Base-by-base conservation (phyloP, 2,797 vertebrate genomes). In the Myotis planiceps region DNA sequence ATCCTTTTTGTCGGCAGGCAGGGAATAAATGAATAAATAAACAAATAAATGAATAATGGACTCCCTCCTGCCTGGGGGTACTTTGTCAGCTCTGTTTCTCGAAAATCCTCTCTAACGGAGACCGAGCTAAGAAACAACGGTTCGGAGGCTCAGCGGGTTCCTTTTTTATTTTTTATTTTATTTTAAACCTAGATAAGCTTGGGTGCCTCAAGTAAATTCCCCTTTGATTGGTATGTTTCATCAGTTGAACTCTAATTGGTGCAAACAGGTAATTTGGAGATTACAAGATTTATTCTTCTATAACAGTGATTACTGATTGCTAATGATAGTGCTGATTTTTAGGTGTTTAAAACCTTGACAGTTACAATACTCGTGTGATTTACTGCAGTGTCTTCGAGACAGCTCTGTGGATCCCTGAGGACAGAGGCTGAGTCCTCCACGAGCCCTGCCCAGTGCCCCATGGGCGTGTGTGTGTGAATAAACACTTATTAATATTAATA, bases 221-320 rank as follows among this genome's bases (percentile, higher is more conserved):
- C 94, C 88, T 97, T 97, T 98, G 98, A 98, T 98, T 98, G 97
- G 97, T 97, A 98, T 98, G 98, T 98, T 98, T 98, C 98, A 98
- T 98, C 98, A 98, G 98, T 98, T 96, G 97, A 98, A 97, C 97
- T 98, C 97, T 98, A 98, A 98, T 98, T 98, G 98, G 98, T 98
- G 97, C 98, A 98, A 98, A 98, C 98, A 98, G 98, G 98, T 98
- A 98, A 97, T 98, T 98, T 98, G 98, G 97, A 98, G 98, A 98
- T 98, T 98, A 98, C 98, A 97, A 98, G 98, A 98, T 98, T 98
- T 98, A 98, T 98, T 98, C 98, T 98, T 98, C 98, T 98, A 98
- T 98, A 98, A 98, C 98, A 97, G 98, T 98, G 98, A 98, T 98
- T 98, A 98, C 98, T 98, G 98, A 98, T 98, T 98, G 98, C 98